Evolutionary conservation across 2,113 vertebrate genomes (phyloP), one percentile per base, ranked within the genome.

Genomic region (Neogobius melanostomus): DNA sequence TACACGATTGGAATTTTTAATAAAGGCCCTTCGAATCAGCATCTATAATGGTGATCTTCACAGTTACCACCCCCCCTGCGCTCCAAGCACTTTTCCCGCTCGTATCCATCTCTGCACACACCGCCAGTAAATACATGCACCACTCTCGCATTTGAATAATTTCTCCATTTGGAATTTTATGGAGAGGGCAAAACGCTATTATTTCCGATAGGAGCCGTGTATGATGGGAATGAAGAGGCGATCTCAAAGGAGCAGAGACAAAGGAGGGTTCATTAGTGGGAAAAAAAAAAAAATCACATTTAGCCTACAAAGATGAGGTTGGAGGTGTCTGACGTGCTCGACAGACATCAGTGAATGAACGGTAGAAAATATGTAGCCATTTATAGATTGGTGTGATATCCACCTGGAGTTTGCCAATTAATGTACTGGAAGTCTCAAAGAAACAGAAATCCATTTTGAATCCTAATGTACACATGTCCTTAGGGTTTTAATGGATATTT

Each of bases 101-200:
- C 48, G 66, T 57, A 11, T 8, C 11, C 15, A 46, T 49, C n/a
- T 54, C n/a, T 28, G 36, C 11, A 36, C 36, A 44, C 66, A 8
- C 51, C 42, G 17, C 3, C 59, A 10, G 59, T 61, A 45, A 71
- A 79, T 75, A 59, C 69, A 75, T 64, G 46, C 65, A 52, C 46
- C 53, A 49, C 61, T 16, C 43, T 67, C 47, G 15, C 56, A 76
- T 82, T 70, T 72, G 69, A 79, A 75, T 82, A 70, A 84, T 75
- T 72, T 76, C 65, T 73, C 73, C 51, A 50, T 74, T 46, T 68
- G 7, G 36, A 8, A 65, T 69, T 79, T 79, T 68, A 82, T 61
- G 68, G 47, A 46, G 43, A 52, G 45, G 59, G n/a, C 3, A 61
- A 14, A 52, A 66, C 0, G 51, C 48, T 47, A 1, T 66, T 52